Evolutionary conservation across 2,888 invertebrate genomes (phyloP).

Genomic region (Emmelina monodactyla): DNA sequence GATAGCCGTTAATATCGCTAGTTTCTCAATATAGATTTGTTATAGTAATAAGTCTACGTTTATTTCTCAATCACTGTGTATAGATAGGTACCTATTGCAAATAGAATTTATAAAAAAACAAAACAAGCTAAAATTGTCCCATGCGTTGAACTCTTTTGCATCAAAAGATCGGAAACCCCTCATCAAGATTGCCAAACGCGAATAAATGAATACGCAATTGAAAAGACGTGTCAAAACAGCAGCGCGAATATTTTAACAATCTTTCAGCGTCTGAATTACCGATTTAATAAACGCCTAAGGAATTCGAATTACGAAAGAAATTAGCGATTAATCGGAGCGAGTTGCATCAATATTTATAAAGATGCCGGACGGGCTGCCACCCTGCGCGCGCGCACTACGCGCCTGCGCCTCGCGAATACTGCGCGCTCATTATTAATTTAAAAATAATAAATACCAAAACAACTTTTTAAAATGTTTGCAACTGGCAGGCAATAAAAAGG

Average conservation of each 20-base stretch:
- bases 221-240: too few relatives aligned
- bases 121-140: too few relatives aligned
- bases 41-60: too few relatives aligned
- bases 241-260: background rate
- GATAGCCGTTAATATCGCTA: too few relatives aligned
- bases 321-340: conserved; percentile 51
- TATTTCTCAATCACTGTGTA: too few relatives aligned
- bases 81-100: too few relatives aligned
- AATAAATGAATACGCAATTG: too few relatives aligned
- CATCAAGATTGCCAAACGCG: too few relatives aligned
- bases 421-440: background rate
- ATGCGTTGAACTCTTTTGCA: too few relatives aligned
- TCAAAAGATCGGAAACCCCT: too few relatives aligned
- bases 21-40: too few relatives aligned
- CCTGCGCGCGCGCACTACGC: conserved; percentile 33
- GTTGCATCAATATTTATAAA: conserved; percentile 61
- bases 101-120: too few relatives aligned
- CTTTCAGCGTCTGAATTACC: background rate
- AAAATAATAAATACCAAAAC: background rate
- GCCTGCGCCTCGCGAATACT: conserved; percentile 26
- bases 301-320: conserved; percentile 41
- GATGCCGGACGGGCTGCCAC: conserved; percentile 28
- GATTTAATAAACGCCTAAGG: conserved; percentile 15
- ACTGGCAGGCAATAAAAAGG: conserved; percentile 11
- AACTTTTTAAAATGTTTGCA: background rate